Evolutionary conservation across 1,140 invertebrate genomes (phyloP).

Genomic region (Drosophila kepulauana): DNA sequence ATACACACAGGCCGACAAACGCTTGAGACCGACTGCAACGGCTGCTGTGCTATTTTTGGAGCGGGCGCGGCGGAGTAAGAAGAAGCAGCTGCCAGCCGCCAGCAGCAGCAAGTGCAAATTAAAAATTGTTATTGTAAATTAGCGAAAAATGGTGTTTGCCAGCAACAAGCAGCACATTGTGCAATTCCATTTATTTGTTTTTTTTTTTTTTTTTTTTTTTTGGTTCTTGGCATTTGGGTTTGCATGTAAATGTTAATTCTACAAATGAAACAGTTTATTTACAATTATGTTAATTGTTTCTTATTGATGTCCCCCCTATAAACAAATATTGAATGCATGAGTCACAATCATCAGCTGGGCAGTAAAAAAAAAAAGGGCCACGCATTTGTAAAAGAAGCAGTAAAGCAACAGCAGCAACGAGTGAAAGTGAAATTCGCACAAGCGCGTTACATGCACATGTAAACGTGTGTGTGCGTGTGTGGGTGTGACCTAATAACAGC

Average conservation of each 20-base stretch:
- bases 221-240: not conserved
- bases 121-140: constrained; percentile 47
- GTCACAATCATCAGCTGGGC: constrained; percentile 23
- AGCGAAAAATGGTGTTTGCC: constrained; percentile 25
- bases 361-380: constrained; percentile 18
- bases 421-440: constrained; percentile 22
- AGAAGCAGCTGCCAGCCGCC: not conserved
- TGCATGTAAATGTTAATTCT: constrained; percentile 4
- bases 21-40: constrained; percentile 2
- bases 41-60: constrained; percentile 37
- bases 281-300: not conserved
- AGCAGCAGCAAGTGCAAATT: constrained; percentile 29
- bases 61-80: not conserved
- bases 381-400: constrained; percentile 10
- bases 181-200: not conserved
- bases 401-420: not conserved
- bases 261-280: not conserved
- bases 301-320: not conserved
- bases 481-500: constrained; percentile 39
- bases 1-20: not conserved
- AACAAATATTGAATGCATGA: constrained; percentile 11
- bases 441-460: not conserved
- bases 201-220: not conserved
- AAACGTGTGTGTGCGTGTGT: constrained; percentile 5
- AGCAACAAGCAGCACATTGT: not conserved